phyloP scores from a whole-genome alignment of 2,888 invertebrate genomes.

The Oscheius myriophilus region DNA sequence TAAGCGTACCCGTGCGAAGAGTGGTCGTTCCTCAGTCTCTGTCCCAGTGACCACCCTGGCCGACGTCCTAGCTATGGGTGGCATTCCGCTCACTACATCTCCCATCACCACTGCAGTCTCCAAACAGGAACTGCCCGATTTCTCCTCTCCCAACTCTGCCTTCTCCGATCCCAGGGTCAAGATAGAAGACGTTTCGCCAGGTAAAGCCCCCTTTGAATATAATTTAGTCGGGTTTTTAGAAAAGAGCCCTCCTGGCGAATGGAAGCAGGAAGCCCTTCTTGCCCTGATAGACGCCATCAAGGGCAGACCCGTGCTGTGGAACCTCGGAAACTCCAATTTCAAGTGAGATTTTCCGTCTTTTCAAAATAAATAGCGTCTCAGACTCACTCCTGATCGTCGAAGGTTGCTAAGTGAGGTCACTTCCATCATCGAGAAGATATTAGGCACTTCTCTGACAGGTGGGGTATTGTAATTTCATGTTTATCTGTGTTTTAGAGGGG shows the following conservation, averaged over 20 bases:
- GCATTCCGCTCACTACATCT: too few species aligned
- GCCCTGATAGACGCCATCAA: conserved; percentile 24
- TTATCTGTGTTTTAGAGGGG: neutral
- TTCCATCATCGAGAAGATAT: neutral
- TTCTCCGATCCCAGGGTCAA: too few species aligned
- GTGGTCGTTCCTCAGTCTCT: too few species aligned
- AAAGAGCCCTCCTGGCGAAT: neutral
- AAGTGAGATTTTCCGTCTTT: neutral
- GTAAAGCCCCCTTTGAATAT: neutral
- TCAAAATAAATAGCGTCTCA: neutral
- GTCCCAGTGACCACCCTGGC: too few species aligned
- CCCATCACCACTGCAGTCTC: too few species aligned
- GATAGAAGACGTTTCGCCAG: too few species aligned
- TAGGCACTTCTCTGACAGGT: too few species aligned
- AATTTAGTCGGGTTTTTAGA: neutral
- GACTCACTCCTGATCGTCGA: neutral
- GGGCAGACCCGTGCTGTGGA: conserved; percentile 12
- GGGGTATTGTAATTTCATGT: too few species aligned
- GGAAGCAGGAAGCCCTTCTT: conserved; percentile 1
- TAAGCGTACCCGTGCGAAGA: too few species aligned
- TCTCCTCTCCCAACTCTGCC: too few species aligned
- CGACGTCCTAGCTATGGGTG: too few species aligned
- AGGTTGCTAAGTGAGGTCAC: neutral
- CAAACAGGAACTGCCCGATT: too few species aligned
- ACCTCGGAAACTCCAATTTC: neutral